phyloP scores from a whole-genome alignment of 2,113 vertebrate genomes.

The Emydura subglobosa region DNA sequence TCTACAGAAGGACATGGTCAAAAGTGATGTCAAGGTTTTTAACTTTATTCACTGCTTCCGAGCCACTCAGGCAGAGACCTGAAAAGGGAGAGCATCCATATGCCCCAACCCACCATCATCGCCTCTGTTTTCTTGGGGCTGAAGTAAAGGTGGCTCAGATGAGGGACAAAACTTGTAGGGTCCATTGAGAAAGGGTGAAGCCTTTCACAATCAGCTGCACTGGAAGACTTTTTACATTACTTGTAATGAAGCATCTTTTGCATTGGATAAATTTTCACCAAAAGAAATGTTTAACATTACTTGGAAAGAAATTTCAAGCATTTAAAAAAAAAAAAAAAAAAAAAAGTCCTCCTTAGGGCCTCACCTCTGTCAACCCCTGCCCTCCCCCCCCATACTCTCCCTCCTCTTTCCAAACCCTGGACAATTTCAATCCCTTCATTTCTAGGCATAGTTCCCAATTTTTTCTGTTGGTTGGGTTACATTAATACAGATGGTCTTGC shows the following conservation, averaged over 20 bases:
- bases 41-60: neutral
- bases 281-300: neutral
- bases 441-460: neutral
- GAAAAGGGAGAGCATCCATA: neutral
- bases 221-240: neutral
- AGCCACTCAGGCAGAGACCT: rapidly evolving
- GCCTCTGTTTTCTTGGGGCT: neutral
- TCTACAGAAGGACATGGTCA: neutral
- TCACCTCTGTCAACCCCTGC: neutral
- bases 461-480: neutral
- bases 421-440: neutral
- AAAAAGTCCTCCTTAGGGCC: neutral
- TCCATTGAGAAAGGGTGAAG: neutral
- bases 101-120: neutral
- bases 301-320: neutral
- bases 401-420: neutral
- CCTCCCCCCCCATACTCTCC: neutral
- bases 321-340: neutral
- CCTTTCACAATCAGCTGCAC: neutral
- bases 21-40: neutral
- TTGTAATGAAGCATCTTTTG: neutral
- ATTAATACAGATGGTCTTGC: neutral
- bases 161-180: conserved; percentile 22
- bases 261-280: neutral
- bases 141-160: conserved; percentile 1